Percentiles rank a stretch among this genome's conserved stretches.
Evolutionary conservation across 1,140 invertebrate species (phyloP).

Genomic region (Littorina saxatilis): DNA sequence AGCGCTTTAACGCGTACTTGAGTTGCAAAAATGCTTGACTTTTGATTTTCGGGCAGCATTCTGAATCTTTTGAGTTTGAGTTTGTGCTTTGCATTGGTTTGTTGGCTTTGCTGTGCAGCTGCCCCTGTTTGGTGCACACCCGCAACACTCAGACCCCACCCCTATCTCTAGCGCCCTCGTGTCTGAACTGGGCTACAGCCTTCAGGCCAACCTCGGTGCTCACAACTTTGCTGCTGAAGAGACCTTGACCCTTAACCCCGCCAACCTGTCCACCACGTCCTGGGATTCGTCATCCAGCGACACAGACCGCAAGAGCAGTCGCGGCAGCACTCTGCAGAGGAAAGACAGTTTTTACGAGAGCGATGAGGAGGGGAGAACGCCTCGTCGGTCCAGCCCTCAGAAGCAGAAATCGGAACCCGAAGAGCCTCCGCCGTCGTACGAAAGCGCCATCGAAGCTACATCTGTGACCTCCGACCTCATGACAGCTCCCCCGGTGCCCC

Average conservation of each 20-base stretch:
- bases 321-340: slow-evolving; percentile 41
- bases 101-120: slow-evolving; percentile 40
- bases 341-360: slow-evolving; percentile 72
- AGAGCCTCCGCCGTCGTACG: slow-evolving; percentile 51
- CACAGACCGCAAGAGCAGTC: slow-evolving; percentile 42
- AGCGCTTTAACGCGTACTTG: background rate
- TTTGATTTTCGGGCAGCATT: slow-evolving; percentile 28
- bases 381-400: slow-evolving; percentile 34
- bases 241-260: slow-evolving; percentile 26
- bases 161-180: slow-evolving; percentile 32
- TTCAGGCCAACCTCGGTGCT: background rate
- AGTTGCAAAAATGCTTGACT: background rate
- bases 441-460: slow-evolving; percentile 43
- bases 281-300: slow-evolving; percentile 43
- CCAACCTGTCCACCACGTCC: slow-evolving; percentile 26
- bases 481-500: slow-evolving; percentile 38
- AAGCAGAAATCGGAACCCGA: slow-evolving; percentile 48
- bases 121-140: slow-evolving; percentile 36
- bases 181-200: slow-evolving; percentile 22
- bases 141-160: slow-evolving; percentile 21
- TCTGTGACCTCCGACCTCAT: background rate
- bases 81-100: slow-evolving; percentile 24
- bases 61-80: slow-evolving; percentile 17
- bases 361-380: slow-evolving; percentile 58
- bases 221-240: slow-evolving; percentile 40